A percentile compares a stretch with the other conserved stretches of the same genome.
Conservation (phyloP, 2,797 vertebrate genomes). For the Hozukius guyotensis region DNA sequence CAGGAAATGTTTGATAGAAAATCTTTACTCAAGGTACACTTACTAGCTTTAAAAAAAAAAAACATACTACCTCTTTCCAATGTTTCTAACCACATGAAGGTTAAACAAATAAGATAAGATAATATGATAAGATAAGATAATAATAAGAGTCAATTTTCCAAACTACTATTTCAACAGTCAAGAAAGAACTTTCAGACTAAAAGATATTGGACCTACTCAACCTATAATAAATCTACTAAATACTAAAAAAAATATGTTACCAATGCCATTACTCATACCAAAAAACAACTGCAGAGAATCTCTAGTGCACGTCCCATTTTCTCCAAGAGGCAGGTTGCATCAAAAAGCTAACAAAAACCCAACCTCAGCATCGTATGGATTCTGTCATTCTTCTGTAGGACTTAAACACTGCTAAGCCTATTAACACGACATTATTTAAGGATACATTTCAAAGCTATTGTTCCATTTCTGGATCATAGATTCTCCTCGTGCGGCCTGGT, state of each 20-base stretch:
- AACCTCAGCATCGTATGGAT: conserved; percentile 3
- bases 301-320: not conserved
- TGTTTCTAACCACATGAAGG: not conserved
- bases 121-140: not conserved
- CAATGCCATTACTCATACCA: not conserved
- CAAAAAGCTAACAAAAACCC: not conserved
- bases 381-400: not conserved
- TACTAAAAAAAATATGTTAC: not conserved
- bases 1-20: not conserved
- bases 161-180: too few relatives aligned
- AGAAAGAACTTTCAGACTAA: not conserved
- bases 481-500: conserved; percentile 12
- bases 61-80: not conserved
- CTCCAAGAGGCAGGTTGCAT: not conserved
- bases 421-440: conserved; percentile 38
- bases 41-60: not conserved
- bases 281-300: not conserved
- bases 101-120: not conserved
- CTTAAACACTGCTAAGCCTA: conserved; percentile 40
- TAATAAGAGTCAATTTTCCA: not conserved
- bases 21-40: not conserved
- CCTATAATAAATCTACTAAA: not conserved
- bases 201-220: not conserved
- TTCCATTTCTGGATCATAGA: conserved; percentile 36
- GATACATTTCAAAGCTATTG: conserved; percentile 31